Evolutionary conservation across 92 coral and sea anemone genomes (phyloP).

Genomic region (Desmophyllum pertusum): DNA sequence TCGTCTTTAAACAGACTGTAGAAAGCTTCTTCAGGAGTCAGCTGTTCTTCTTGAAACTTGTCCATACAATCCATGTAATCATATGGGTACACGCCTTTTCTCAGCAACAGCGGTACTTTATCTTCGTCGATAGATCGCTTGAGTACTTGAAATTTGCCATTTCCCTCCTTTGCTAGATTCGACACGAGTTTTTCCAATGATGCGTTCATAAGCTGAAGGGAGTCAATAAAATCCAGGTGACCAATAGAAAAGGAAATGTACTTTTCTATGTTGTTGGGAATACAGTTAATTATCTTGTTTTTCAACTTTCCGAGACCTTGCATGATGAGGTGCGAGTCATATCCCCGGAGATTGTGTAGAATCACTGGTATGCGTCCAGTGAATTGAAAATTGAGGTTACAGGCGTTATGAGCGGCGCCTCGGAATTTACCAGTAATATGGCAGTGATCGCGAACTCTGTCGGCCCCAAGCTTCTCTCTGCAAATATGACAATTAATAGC

Average conservation of each 20-base stretch:
- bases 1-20: neutral
- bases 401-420: neutral
- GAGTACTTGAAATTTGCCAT: slow-evolving; percentile 9
- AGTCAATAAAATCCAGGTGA: neutral
- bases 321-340: neutral
- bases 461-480: neutral
- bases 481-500: neutral
- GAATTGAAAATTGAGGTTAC: too few relatives aligned
- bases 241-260: too few relatives aligned
- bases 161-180: slow-evolving; percentile 19
- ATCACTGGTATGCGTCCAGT: too few relatives aligned
- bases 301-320: neutral
- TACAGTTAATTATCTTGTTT: too few relatives aligned
- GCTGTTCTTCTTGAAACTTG: neutral
- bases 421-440: neutral
- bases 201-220: neutral
- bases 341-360: neutral
- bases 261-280: neutral
- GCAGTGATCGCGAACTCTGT: neutral
- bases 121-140: too few relatives aligned
- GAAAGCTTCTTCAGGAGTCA: neutral
- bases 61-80: neutral
- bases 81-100: neutral
- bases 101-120: too few relatives aligned
- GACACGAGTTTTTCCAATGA: neutral